phyloP scores from a whole-genome alignment of 64 coral and sea anemone genomes.

The Montipora efflorescens region DNA sequence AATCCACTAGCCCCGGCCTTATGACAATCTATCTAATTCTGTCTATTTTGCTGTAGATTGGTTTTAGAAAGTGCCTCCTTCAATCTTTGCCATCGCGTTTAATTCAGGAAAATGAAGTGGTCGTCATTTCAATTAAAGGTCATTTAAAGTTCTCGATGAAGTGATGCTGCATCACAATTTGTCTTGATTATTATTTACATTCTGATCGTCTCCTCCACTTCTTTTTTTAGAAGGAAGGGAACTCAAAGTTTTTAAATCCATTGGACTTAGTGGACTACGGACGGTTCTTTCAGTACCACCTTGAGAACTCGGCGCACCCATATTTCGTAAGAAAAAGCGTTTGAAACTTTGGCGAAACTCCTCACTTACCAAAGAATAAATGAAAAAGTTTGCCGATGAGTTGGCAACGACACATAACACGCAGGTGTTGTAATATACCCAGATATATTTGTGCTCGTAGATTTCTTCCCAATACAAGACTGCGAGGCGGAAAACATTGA shows the following conservation, averaged over 20 bases:
- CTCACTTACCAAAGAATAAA: constrained; percentile 76
- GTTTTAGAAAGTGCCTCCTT: too few relatives aligned
- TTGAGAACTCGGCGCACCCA: neutral
- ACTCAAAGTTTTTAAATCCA: neutral
- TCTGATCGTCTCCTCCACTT: too few relatives aligned
- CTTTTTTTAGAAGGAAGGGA: too few relatives aligned
- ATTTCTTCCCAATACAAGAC: constrained; percentile 54
- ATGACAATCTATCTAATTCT: too few relatives aligned
- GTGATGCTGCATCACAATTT: too few relatives aligned
- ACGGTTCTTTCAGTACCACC: constrained; percentile 21
- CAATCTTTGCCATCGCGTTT: too few relatives aligned
- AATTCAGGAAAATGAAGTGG: too few relatives aligned
- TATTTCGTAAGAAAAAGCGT: neutral
- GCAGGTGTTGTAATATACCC: constrained; percentile 65
- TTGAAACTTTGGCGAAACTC: constrained; percentile 75
- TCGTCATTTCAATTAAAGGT: too few relatives aligned
- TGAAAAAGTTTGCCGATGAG: constrained; percentile 77
- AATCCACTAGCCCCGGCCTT: too few relatives aligned
- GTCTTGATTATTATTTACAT: neutral
- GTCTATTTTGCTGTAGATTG: too few relatives aligned
- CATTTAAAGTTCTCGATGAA: too few relatives aligned
- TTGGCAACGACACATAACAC: constrained; percentile 67
- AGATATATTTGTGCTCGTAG: constrained; percentile 38
- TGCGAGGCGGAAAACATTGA: constrained; percentile 78
- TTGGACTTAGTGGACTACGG: neutral